These are phyloP conservation scores for Enteromius treurensis DNA, from an alignment of 2,797 vertebrate species.

Conservation along the genomic window DNA sequence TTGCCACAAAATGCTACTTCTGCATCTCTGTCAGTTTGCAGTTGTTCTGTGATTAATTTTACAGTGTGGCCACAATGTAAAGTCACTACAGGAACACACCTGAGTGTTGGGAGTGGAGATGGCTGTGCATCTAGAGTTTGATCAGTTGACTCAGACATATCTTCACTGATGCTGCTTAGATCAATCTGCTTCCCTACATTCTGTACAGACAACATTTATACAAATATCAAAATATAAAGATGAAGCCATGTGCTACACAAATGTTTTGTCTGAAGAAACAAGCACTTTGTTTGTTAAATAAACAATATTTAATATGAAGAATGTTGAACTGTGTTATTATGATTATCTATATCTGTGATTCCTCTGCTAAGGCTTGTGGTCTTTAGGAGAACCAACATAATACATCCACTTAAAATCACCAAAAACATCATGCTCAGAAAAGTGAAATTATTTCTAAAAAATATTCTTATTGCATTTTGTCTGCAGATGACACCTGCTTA, in stretches of 20 bases:
- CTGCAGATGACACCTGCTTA: neutral
- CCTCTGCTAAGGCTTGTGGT: neutral
- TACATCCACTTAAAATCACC: neutral
- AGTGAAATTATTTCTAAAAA: neutral
- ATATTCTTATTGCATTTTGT: no score
- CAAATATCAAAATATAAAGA: neutral
- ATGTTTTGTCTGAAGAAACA: neutral
- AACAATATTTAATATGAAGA: neutral
- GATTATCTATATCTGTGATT: neutral
- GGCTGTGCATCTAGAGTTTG: neutral
- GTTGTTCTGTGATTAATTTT: neutral
- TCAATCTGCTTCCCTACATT: neutral
- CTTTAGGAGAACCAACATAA: neutral
- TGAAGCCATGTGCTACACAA: neutral
- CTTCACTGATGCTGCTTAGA: neutral
- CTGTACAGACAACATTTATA: neutral
- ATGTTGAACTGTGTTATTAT: neutral
- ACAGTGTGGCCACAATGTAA: neutral
- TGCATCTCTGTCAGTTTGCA: neutral
- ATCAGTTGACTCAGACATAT: neutral
- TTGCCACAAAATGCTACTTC: neutral
- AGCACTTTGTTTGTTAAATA: neutral
- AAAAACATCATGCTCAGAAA: neutral
- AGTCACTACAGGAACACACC: constrained; percentile 9
- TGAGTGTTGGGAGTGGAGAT: constrained; percentile 7